Conservation (phyloP, 2,113 vertebrate species). For the Takifugu flavidus region DNA sequence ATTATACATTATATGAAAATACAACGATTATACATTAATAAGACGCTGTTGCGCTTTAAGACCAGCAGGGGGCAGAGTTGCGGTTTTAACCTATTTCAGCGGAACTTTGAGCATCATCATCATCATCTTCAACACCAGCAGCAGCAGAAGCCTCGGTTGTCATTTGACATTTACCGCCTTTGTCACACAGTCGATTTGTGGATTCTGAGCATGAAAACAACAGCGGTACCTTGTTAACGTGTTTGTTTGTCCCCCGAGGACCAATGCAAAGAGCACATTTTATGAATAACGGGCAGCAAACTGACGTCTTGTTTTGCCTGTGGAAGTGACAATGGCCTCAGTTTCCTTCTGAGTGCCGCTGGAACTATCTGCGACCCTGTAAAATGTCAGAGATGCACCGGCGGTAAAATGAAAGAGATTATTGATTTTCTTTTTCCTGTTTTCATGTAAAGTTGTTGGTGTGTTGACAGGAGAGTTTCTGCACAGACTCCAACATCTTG, state of each 20-base stretch:
- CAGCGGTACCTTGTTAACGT: slow-evolving; percentile 47
- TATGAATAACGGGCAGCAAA: slow-evolving; percentile 42
- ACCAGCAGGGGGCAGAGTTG: slow-evolving; percentile 52
- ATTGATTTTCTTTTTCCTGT: slow-evolving; percentile 21
- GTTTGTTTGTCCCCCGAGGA: slow-evolving; percentile 43
- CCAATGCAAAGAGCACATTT: slow-evolving; percentile 2
- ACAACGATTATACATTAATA: no score
- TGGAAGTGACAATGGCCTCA: slow-evolving; percentile 37
- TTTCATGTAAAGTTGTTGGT: slow-evolving; percentile 18
- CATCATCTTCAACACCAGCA: slow-evolving; percentile 6
- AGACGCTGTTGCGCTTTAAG: slow-evolving; percentile 8
- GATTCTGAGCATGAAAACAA: slow-evolving; percentile 44
- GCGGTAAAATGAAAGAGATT: slow-evolving; percentile 12
- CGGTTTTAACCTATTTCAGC: slow-evolving; percentile 3
- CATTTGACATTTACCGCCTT: slow-evolving; percentile 40
- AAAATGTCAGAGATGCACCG: slow-evolving; percentile 47
- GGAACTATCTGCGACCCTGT: slow-evolving; percentile 23
- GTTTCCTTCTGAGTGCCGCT: slow-evolving; percentile 11
- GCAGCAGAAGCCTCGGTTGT: slow-evolving; percentile 17
- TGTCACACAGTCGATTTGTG: slow-evolving; percentile 49
- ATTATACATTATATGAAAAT: no score
- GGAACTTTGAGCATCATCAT: not conserved
- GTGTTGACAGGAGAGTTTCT: no score
- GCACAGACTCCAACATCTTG: no score
- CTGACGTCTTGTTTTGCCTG: slow-evolving; percentile 23